These are phyloP conservation scores for Darevskia mixta DNA, from an alignment of 2,797 vertebrate species.

Conservation along the genomic window DNA sequence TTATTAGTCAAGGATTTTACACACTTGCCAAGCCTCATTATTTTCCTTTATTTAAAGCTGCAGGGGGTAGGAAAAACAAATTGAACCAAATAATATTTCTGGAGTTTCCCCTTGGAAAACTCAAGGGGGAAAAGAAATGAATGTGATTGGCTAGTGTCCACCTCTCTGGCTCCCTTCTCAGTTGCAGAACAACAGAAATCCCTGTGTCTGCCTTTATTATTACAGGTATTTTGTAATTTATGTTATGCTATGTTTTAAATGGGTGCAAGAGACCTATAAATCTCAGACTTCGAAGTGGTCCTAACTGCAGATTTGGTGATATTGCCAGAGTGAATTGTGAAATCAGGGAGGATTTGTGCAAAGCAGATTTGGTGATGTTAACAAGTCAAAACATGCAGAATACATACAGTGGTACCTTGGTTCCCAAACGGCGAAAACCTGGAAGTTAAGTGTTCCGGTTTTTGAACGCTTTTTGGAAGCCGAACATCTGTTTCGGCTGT, in stretches of 20 bases:
- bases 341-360: slow-evolving; percentile 67
- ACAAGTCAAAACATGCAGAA: slow-evolving; percentile 32
- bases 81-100: background rate
- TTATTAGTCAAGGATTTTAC: slow-evolving; percentile 48
- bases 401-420: background rate
- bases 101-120: background rate
- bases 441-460: too few species aligned
- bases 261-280: slow-evolving; percentile 67
- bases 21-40: slow-evolving; percentile 40
- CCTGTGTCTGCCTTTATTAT: slow-evolving; percentile 49
- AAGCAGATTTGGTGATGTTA: slow-evolving; percentile 18
- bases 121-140: slow-evolving; percentile 2
- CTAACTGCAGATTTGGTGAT: slow-evolving; percentile 65
- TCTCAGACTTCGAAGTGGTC: slow-evolving; percentile 65
- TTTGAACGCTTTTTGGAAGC: too few species aligned
- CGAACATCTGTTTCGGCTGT: too few species aligned
- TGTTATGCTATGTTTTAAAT: slow-evolving; percentile 12
- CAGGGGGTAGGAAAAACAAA: background rate
- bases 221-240: slow-evolving; percentile 65
- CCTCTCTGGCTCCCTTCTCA: slow-evolving; percentile 32
- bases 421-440: too few species aligned
- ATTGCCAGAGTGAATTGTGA: slow-evolving; percentile 61
- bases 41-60: background rate
- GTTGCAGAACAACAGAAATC: slow-evolving; percentile 58
- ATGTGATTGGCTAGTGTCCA: slow-evolving; percentile 10